Conservation (phyloP, 1,140 invertebrate genomes). For the Parasteatoda tepidariorum region DNA sequence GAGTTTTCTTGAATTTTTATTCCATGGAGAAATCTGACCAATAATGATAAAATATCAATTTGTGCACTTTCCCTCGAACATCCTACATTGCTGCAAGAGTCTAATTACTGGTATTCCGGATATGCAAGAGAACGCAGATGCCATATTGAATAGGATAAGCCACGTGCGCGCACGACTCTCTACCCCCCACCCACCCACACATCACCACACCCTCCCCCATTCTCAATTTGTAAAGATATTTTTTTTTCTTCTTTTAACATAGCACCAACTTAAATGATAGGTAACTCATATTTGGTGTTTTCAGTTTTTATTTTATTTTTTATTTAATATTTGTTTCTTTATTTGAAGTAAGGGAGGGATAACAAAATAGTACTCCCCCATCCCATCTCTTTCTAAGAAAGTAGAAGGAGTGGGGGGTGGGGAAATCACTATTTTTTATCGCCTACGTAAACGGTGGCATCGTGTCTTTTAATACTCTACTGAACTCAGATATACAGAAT, state of each 20-base stretch:
- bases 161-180: conserved; percentile 26
- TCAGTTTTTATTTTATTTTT: background rate
- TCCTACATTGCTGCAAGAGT: conserved; percentile 4
- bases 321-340: background rate
- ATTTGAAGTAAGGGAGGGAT: background rate
- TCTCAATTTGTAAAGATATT: background rate
- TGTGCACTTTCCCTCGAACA: background rate
- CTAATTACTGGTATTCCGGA: conserved; percentile 51
- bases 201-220: background rate
- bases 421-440: no score
- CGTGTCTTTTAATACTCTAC: no score
- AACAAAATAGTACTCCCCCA: no score
- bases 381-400: background rate
- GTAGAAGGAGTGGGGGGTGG: background rate
- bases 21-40: background rate
- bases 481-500: no score
- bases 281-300: background rate
- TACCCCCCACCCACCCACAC: background rate
- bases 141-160: conserved; percentile 13
- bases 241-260: background rate
- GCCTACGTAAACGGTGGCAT: no score
- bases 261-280: background rate
- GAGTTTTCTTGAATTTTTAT: background rate
- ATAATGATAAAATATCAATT: background rate
- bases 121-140: conserved; percentile 13